phyloP scores from a whole-genome alignment of 2,113 vertebrate genomes.

The Saccopteryx bilineata region DNA sequence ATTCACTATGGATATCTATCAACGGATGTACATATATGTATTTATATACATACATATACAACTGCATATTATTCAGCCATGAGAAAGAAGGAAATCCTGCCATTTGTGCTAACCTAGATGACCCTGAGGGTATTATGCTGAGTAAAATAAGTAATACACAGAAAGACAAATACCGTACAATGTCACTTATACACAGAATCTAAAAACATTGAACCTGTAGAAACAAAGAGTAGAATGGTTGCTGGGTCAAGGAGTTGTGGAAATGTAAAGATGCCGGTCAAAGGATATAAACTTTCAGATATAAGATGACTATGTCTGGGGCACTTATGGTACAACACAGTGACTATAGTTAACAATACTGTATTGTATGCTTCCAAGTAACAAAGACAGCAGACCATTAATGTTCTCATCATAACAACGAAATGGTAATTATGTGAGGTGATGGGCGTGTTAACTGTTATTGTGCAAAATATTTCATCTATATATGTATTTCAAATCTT shows the following conservation, averaged over 20 bases:
- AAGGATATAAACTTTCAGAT: not conserved
- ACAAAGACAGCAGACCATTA: not conserved
- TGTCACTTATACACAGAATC: not conserved
- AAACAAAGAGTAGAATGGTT: not conserved
- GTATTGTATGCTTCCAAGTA: not conserved
- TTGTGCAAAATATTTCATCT: not conserved
- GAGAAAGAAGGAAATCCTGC: not conserved
- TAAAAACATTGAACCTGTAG: not conserved
- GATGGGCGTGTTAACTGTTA: not conserved
- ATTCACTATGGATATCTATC: not conserved
- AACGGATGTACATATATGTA: not conserved
- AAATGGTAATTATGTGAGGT: not conserved
- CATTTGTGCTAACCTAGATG: not conserved
- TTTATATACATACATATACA: not conserved
- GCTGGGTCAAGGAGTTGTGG: not conserved
- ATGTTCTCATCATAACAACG: not conserved
- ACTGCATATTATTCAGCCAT: not conserved
- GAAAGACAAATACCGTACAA: not conserved
- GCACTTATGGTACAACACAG: not conserved
- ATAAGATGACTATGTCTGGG: not conserved
- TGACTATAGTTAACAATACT: not conserved
- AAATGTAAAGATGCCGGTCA: not conserved
- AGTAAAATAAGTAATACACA: not conserved
- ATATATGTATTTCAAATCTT: not conserved
- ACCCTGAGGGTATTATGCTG: not conserved